phyloP scores from a whole-genome alignment of 2,797 vertebrate species.

The Esox lucius region DNA sequence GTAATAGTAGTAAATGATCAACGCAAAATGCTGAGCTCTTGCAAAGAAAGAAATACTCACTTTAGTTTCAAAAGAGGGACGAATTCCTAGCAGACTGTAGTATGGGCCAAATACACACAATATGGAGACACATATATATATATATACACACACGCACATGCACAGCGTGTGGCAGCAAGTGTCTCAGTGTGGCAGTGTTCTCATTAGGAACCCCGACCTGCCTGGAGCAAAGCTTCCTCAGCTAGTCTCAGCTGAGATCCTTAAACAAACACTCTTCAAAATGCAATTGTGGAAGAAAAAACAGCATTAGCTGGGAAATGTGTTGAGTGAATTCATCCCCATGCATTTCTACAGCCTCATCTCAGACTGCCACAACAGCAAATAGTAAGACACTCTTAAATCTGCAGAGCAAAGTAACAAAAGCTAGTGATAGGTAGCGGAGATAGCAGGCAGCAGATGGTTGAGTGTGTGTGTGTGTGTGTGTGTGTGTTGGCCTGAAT shows the following conservation, averaged over 20 bases:
- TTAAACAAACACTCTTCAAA: slow-evolving; percentile 50
- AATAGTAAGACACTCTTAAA: neutral
- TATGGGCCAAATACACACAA: neutral
- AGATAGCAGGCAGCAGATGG: neutral
- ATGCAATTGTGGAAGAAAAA: slow-evolving; percentile 4
- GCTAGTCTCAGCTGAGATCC: slow-evolving; percentile 62
- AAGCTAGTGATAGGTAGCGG: neutral
- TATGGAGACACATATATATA: neutral
- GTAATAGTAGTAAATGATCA: slow-evolving; percentile 24
- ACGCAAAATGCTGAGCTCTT: neutral
- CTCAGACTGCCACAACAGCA: slow-evolving; percentile 1
- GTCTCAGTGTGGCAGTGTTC: neutral
- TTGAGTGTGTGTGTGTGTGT: neutral
- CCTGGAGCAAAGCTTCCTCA: slow-evolving; percentile 65
- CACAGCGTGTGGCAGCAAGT: neutral
- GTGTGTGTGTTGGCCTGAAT: neutral
- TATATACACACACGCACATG: slow-evolving; percentile 15
- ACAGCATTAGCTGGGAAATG: slow-evolving; percentile 8
- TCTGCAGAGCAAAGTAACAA: slow-evolving; percentile 3
- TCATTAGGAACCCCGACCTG: slow-evolving; percentile 23
- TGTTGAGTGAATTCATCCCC: neutral
- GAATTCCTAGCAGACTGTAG: slow-evolving; percentile 2
- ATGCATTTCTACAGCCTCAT: neutral
- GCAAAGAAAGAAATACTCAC: neutral
- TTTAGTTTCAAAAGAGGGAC: neutral